Evolutionary conservation across 2,113 vertebrate genomes (phyloP).

Genomic region (Marcusenius ussheri): DNA sequence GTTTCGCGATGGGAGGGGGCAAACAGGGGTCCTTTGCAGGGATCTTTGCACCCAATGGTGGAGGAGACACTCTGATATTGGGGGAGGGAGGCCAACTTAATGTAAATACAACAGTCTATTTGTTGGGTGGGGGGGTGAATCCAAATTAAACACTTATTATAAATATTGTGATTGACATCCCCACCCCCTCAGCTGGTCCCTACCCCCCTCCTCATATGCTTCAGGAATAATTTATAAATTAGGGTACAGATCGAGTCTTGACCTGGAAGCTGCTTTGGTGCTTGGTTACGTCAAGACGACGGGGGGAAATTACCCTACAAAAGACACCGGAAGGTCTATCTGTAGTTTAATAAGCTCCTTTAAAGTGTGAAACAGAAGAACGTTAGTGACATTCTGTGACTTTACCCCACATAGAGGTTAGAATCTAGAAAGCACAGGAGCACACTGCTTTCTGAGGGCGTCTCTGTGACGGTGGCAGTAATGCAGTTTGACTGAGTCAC

Average conservation of each 20-base stretch:
- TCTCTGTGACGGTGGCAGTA: neutral
- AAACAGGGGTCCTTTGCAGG: neutral
- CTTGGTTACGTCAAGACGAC: neutral
- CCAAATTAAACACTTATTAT: neutral
- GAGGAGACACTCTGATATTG: neutral
- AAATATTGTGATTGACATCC: neutral
- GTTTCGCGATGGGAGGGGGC: neutral
- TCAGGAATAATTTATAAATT: neutral
- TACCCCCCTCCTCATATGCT: neutral
- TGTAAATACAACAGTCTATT: neutral
- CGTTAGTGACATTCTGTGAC: neutral
- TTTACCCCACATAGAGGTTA: neutral
- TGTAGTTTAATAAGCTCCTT: neutral
- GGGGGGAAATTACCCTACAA: neutral
- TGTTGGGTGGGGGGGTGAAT: neutral
- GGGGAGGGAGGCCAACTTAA: neutral
- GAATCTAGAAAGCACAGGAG: neutral
- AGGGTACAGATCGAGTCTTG: neutral
- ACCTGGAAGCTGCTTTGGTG: neutral
- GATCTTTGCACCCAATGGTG: neutral
- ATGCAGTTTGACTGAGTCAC: neutral
- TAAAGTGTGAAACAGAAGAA: neutral
- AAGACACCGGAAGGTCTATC: neutral
- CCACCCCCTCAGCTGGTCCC: neutral
- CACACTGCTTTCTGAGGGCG: neutral